phyloP scores from a whole-genome alignment of 2,888 invertebrate genomes.

The Philaethria dido region DNA sequence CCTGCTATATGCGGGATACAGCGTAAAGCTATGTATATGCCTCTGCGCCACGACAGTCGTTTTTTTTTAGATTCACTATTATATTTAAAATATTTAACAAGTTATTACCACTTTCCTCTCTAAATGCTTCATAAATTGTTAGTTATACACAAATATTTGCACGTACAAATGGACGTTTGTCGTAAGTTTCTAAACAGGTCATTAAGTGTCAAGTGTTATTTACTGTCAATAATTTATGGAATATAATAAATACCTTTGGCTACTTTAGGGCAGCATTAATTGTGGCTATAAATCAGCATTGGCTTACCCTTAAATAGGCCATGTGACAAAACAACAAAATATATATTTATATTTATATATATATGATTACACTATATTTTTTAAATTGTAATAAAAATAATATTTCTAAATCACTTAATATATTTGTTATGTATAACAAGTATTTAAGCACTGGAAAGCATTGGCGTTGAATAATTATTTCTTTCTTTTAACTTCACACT shows the following conservation, averaged over 20 bases:
- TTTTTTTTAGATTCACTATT: background rate
- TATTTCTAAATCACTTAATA: too few species aligned
- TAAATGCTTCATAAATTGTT: background rate
- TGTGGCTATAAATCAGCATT: constrained; percentile 5
- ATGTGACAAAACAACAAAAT: background rate
- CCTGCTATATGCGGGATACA: too few species aligned
- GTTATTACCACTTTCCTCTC: background rate
- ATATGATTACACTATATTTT: too few species aligned
- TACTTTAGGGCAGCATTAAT: constrained; percentile 8
- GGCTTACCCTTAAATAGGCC: background rate
- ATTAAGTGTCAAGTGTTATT: constrained; percentile 5
- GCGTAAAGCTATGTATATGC: too few species aligned
- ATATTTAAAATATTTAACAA: background rate
- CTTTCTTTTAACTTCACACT: too few species aligned
- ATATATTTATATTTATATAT: too few species aligned
- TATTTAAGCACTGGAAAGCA: too few species aligned
- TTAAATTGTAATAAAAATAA: too few species aligned
- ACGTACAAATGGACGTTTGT: background rate
- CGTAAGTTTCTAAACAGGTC: constrained; percentile 6
- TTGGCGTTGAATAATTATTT: too few species aligned
- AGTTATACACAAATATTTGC: background rate
- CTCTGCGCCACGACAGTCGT: too few species aligned
- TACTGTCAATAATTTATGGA: constrained; percentile 17
- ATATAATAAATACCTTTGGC: constrained; percentile 7
- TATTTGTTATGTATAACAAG: too few species aligned